These are phyloP conservation scores for Drosophila kokeensis DNA, from an alignment of 2,888 invertebrate species.

Conservation along the genomic window DNA sequence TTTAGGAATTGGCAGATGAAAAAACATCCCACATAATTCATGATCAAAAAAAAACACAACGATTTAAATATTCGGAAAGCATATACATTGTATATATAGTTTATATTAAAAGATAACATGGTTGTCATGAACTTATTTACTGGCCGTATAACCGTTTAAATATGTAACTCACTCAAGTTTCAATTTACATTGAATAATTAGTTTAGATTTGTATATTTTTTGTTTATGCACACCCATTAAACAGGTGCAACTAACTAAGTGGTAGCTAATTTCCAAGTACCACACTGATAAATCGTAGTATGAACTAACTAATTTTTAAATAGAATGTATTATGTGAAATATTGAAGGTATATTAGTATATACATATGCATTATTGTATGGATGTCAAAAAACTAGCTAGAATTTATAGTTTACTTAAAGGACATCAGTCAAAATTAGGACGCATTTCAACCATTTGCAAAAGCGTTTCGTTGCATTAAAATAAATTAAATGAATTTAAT, in stretches of 20 bases:
- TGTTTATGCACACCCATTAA: slow-evolving; percentile 12
- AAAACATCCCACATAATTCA: not conserved
- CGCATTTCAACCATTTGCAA: slow-evolving; percentile 58
- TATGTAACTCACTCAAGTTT: slow-evolving; percentile 47
- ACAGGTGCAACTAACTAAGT: slow-evolving; percentile 43
- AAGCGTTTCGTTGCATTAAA: slow-evolving; percentile 71
- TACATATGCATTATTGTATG: slow-evolving; percentile 33
- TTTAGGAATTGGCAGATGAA: not conserved
- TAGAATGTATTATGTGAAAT: slow-evolving; percentile 30
- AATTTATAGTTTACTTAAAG: slow-evolving; percentile 51
- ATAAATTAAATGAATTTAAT: slow-evolving; percentile 22
- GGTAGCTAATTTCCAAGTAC: slow-evolving; percentile 22
- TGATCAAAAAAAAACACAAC: not conserved
- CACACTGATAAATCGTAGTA: slow-evolving; percentile 13
- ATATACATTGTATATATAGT: slow-evolving; percentile 13
- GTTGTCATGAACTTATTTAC: slow-evolving; percentile 25
- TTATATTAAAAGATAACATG: slow-evolving; percentile 21
- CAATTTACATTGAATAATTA: slow-evolving; percentile 12
- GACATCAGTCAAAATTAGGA: slow-evolving; percentile 77
- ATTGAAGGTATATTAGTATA: slow-evolving; percentile 37
- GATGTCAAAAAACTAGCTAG: slow-evolving; percentile 26
- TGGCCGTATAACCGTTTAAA: slow-evolving; percentile 7
- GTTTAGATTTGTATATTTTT: slow-evolving; percentile 52
- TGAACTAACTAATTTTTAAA: slow-evolving; percentile 27
- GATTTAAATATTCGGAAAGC: not conserved